Conservation (phyloP, 2,888 invertebrate genomes). For the Heliothis peltigera region DNA sequence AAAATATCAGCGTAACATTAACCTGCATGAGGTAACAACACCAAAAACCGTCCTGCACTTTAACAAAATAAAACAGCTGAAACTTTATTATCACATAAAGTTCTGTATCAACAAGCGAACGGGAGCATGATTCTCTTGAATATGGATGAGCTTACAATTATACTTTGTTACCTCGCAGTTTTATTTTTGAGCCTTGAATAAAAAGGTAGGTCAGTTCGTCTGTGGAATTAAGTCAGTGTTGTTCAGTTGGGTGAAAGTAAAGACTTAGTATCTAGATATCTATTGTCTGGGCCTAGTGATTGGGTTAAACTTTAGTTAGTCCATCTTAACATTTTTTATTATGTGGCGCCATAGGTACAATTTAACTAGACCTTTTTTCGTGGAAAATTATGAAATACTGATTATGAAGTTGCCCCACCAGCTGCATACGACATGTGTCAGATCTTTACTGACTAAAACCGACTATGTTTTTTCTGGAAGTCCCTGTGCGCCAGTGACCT, state of each 20-base stretch:
- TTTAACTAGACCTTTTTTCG: too few species aligned
- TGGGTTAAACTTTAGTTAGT: too few species aligned
- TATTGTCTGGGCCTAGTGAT: too few species aligned
- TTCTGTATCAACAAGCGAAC: slow-evolving; percentile 34
- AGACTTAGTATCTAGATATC: too few species aligned
- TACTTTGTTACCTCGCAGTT: slow-evolving; percentile 9
- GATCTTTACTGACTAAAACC: too few species aligned
- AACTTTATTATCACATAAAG: slow-evolving; percentile 38
- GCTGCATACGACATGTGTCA: too few species aligned
- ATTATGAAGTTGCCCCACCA: too few species aligned
- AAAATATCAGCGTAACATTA: slow-evolving; percentile 20
- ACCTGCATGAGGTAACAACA: slow-evolving; percentile 4
- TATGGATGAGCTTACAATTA: slow-evolving; percentile 35
- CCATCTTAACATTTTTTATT: too few species aligned
- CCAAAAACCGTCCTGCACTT: slow-evolving; percentile 7
- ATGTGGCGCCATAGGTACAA: too few species aligned
- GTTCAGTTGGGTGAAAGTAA: not conserved
- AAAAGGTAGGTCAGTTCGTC: not conserved
- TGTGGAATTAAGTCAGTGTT: not conserved
- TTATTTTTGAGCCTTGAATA: not conserved
- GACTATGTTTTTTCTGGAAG: too few species aligned
- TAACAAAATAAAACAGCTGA: slow-evolving; percentile 40
- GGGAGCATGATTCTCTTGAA: slow-evolving; percentile 36
- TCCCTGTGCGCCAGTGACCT: too few species aligned
- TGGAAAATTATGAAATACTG: too few species aligned